Evolutionary conservation across 2,888 invertebrate genomes (phyloP), one percentile per base, ranked within the genome.

Genomic region (Thereva nobilitata): DNA sequence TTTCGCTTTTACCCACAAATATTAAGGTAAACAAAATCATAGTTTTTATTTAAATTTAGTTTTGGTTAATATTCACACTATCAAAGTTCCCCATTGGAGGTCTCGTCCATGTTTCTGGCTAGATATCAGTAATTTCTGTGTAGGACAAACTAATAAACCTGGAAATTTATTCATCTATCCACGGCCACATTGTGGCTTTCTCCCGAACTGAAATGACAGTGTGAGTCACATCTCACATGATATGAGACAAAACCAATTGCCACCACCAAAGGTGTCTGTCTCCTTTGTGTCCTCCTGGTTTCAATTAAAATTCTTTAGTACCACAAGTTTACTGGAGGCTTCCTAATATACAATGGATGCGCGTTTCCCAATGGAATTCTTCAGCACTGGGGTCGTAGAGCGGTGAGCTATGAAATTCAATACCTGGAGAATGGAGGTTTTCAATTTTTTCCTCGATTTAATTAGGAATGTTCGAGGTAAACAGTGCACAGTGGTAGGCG

Each of bases 391-490:
- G 34, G 23, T 49, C 8, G n/a, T 50, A n/a, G 40, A 35, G n/a
- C n/a, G 50, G 49, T 49, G 50, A 61, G 38, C 61, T 41, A 61
- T 61, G 61, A 61, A 61, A 61, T 45, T 61, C 50, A 61, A 61
- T 61, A 61, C 50, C 38, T 50, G n/a, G 41, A 61, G 61, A 50
- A 61, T 50, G 49, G 49, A 49, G 45, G 61, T 61, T 61, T 61
- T 50, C 50, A 61, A 50, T 61, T 61, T 23, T 23, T 23, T 23
- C 23, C 37, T 38, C 40, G 50, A 8, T 40, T 49, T 61, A 61
- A 61, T 61, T 61, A 61, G 61, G 61, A 61, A 23, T 38, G 6
- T 23, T 23, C 44, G 50, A 50, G 61, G 61, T 61, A 37, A 53
- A 40, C 40, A 38, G 38, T 35, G 53, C 35, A 40, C 40, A 38